Percentiles rank a stretch among this genome's conserved stretches.
Conservation (phyloP, 2,113 vertebrate genomes). For the Albula glossodonta region DNA sequence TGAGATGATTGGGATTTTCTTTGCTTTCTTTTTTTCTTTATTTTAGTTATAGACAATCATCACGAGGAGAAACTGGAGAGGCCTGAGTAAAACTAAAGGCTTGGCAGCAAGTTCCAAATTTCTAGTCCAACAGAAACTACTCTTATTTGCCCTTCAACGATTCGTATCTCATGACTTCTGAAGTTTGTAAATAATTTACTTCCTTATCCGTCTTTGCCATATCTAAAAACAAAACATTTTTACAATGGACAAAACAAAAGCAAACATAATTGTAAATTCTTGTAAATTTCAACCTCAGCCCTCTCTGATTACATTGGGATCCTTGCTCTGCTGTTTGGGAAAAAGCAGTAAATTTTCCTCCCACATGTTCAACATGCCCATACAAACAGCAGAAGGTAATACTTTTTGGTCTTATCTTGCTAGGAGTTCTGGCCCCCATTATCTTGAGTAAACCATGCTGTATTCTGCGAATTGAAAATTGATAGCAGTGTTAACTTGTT, state of each 20-base stretch:
- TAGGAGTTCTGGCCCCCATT: constrained; percentile 33
- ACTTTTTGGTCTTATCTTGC: constrained; percentile 39
- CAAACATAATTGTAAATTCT: neutral
- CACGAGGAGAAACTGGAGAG: neutral
- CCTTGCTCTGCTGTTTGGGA: neutral
- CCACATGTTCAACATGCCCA: constrained; percentile 10
- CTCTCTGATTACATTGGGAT: neutral
- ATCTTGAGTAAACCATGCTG: constrained; percentile 46
- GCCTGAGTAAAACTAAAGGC: neutral
- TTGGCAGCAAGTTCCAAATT: neutral
- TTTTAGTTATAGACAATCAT: neutral
- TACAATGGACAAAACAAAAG: neutral
- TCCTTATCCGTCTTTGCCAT: neutral
- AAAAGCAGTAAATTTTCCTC: neutral
- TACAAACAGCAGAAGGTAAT: constrained; percentile 31
- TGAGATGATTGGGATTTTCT: constrained; percentile 3
- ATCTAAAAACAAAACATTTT: constrained; percentile 6
- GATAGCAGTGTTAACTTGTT: constrained; percentile 12
- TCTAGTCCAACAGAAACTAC: constrained; percentile 14
- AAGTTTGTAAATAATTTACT: constrained; percentile 18
- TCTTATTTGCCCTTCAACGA: neutral
- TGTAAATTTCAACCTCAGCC: neutral
- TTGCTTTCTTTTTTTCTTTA: neutral
- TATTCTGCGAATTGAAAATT: constrained; percentile 23
- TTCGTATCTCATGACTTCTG: constrained; percentile 1